A percentile compares a stretch with the other conserved stretches of the same genome.
phyloP scores from a whole-genome alignment of 2,797 vertebrate genomes.

The Dendrocincla tyrannina region DNA sequence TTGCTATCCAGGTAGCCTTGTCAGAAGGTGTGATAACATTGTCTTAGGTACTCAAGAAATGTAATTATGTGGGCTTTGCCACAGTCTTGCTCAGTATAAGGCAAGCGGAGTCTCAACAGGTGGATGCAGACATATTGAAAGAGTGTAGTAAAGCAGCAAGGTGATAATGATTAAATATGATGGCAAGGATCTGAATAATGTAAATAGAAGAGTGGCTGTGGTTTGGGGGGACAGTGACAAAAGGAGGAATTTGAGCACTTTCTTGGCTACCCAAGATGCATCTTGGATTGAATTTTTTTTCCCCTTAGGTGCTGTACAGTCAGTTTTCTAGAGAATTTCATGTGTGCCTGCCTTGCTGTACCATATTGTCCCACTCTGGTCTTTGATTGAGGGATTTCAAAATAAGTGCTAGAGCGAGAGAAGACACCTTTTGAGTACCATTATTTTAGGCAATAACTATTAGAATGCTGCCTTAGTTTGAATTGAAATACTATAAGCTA shows the following conservation, averaged over 20 bases:
- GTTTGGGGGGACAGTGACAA: not conserved
- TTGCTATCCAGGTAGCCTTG: not conserved
- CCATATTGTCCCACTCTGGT: not conserved
- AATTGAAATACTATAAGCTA: not conserved
- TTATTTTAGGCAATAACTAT: not conserved
- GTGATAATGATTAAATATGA: not conserved
- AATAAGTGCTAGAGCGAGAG: not conserved
- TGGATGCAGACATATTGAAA: not conserved
- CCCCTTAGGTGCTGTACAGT: not conserved
- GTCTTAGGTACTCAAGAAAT: not conserved
- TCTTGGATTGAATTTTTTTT: not conserved
- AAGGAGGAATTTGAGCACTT: not conserved
- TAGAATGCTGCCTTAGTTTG: not conserved
- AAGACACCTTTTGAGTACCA: not conserved
- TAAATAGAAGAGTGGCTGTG: not conserved
- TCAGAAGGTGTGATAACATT: not conserved
- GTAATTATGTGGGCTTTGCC: not conserved
- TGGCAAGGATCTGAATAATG: not conserved
- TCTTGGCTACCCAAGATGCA: not conserved
- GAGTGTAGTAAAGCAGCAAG: not conserved
- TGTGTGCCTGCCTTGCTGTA: not conserved
- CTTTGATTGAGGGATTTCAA: not conserved
- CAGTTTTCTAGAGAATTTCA: not conserved
- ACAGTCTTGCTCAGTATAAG: not conserved
- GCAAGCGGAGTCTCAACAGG: not conserved